Evolutionary conservation across 2,113 vertebrate genomes (phyloP).

Genomic region (Nothoprocta perdicaria): DNA sequence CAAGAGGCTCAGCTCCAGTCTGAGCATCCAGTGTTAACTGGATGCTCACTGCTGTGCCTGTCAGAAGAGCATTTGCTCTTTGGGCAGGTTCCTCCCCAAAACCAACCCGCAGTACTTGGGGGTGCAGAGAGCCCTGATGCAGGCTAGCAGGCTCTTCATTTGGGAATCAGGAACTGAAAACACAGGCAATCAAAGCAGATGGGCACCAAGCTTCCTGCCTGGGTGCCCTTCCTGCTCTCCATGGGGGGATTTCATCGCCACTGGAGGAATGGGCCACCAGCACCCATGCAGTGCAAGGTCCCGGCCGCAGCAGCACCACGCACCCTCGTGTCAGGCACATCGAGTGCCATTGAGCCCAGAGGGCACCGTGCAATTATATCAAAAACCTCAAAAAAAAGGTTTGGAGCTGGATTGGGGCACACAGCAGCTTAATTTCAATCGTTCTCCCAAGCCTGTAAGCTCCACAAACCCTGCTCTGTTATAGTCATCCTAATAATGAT

Average conservation of each 20-base stretch:
- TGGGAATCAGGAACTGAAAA: background rate
- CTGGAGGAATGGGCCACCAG: background rate
- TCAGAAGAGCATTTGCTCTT: background rate
- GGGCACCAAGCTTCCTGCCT: accelerated
- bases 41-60: background rate
- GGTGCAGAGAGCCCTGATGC: background rate
- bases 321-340: background rate
- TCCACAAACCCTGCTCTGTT: background rate
- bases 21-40: background rate
- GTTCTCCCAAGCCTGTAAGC: slow-evolving; percentile 33
- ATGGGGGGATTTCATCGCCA: background rate
- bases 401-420: background rate
- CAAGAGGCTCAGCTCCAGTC: background rate
- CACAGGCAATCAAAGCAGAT: accelerated
- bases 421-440: background rate
- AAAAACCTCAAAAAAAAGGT: slow-evolving; percentile 25
- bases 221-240: accelerated
- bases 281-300: background rate
- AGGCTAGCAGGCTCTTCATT: background rate
- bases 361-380: slow-evolving; percentile 39
- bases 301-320: background rate
- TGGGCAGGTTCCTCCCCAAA: background rate
- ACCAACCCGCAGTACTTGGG: too few relatives aligned
- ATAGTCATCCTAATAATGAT: background rate
- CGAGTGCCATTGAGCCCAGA: background rate